Evolutionary conservation across 2,888 invertebrate species (phyloP).

Genomic region (Nyleta sp.): DNA sequence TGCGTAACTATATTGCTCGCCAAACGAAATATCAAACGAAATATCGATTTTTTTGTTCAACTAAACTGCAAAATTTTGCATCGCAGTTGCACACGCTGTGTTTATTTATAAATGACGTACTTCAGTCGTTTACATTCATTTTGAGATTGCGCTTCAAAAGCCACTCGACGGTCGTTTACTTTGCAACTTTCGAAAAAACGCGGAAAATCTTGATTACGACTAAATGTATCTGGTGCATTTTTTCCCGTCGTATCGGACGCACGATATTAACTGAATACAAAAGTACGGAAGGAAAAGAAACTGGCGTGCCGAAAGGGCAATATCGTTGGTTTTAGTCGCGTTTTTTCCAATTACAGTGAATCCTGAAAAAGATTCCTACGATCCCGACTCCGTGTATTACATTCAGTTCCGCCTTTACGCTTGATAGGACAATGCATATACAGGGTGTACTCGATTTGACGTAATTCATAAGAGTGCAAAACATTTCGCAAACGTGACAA

Average conservation of each 20-base stretch:
- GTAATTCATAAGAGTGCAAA: slow-evolving; percentile 43
- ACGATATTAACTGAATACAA: slow-evolving; percentile 47
- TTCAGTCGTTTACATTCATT: too few species aligned
- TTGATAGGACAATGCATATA: slow-evolving; percentile 56
- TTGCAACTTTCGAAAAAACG: slow-evolving; percentile 4
- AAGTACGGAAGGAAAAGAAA: slow-evolving; percentile 46
- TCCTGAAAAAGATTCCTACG: slow-evolving; percentile 43
- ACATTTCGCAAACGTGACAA: slow-evolving; percentile 15
- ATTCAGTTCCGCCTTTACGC: slow-evolving; percentile 52
- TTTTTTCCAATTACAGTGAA: slow-evolving; percentile 52
- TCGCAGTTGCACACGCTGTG: too few species aligned
- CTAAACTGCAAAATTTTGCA: too few species aligned
- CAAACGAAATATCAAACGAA: slow-evolving; percentile 3
- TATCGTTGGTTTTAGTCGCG: slow-evolving; percentile 52
- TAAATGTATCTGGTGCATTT: slow-evolving; percentile 20
- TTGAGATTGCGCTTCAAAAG: too few species aligned
- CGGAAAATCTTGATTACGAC: slow-evolving; percentile 18
- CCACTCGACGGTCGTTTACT: neutral
- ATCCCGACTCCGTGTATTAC: slow-evolving; percentile 40
- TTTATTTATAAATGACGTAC: too few species aligned
- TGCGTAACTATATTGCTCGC: neutral
- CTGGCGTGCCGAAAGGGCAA: slow-evolving; percentile 36
- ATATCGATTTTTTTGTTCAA: neutral
- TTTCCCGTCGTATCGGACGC: slow-evolving; percentile 6
- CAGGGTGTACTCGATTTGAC: slow-evolving; percentile 55